Evolutionary conservation across 1,140 invertebrate genomes (phyloP).

Genomic region (Drosophila punjabiensis): DNA sequence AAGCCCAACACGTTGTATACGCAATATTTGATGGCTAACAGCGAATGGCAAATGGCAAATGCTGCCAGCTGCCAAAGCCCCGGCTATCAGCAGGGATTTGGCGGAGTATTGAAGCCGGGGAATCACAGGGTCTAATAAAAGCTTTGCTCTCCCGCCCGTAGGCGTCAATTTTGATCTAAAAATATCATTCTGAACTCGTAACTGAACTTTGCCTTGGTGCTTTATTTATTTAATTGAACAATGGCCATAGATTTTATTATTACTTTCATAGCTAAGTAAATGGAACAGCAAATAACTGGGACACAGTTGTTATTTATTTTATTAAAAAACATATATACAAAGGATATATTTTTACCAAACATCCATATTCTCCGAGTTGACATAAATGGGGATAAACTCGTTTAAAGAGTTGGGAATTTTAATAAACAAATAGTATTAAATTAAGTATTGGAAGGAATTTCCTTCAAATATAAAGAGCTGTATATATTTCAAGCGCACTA

Average conservation of each 20-base stretch:
- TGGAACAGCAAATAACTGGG: background rate
- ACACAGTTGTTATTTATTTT: background rate
- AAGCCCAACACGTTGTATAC: constrained; percentile 43
- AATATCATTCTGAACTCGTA: constrained; percentile 5
- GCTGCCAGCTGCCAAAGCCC: constrained; percentile 18
- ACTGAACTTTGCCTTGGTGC: background rate
- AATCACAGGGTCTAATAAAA: constrained; percentile 2
- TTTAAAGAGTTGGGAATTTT: background rate
- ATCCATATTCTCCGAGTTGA: background rate
- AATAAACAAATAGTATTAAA: background rate
- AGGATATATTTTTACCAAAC: background rate
- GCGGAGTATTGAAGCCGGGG: constrained; percentile 1
- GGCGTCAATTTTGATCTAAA: constrained; percentile 1
- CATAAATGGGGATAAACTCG: background rate
- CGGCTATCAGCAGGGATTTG: constrained; percentile 19
- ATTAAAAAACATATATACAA: background rate
- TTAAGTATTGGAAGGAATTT: background rate
- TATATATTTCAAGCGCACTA: no score
- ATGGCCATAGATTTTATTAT: constrained; percentile 3
- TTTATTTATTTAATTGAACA: constrained; percentile 8
- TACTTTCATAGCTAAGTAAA: background rate
- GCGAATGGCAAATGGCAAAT: constrained; percentile 13
- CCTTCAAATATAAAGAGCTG: background rate
- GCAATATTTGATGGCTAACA: constrained; percentile 34
- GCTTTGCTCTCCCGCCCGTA: background rate